A percentile compares a stretch with the other conserved stretches of the same genome.
Evolutionary conservation across 2,888 invertebrate genomes (phyloP).

Genomic region (Volucella bombylans): DNA sequence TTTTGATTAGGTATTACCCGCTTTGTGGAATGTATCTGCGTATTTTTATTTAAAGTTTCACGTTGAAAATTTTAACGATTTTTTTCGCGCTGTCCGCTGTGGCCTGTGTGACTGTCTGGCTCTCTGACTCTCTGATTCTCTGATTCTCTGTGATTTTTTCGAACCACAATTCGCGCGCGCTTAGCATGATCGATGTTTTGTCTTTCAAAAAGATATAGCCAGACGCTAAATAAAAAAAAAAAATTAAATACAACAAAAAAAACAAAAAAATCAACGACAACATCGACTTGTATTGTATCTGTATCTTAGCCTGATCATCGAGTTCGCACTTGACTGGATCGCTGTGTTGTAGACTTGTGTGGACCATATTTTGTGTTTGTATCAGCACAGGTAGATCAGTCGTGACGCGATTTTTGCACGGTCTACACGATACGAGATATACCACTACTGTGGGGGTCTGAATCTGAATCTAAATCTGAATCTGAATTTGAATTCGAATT

Average conservation of each 20-base stretch:
- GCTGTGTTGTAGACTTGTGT: conserved; percentile 49
- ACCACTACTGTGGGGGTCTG: conserved; percentile 9
- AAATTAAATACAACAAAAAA: neutral
- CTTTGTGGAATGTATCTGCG: conserved; percentile 66
- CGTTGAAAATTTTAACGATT: conserved; percentile 21
- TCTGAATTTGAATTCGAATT: neutral
- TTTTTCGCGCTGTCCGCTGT: conserved; percentile 28
- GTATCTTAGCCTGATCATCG: conserved; percentile 61
- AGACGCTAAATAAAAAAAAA: conserved; percentile 22
- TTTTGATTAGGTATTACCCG: conserved; percentile 58
- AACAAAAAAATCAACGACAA: neutral
- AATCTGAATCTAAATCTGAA: conserved; percentile 9
- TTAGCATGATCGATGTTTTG: conserved; percentile 69
- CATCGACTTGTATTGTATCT: conserved; percentile 40
- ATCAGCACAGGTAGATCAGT: conserved; percentile 81
- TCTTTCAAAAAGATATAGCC: conserved; percentile 53
- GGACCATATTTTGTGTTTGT: conserved; percentile 71
- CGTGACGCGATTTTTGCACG: conserved; percentile 82
- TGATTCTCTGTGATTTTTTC: conserved; percentile 27
- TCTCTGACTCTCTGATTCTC: neutral
- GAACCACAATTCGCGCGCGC: conserved; percentile 57
- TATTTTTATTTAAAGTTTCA: conserved; percentile 47
- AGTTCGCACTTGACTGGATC: conserved; percentile 68
- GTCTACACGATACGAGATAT: conserved; percentile 76
- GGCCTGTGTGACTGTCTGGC: conserved; percentile 37